Evolutionary conservation across 2,113 vertebrate species (phyloP).

Genomic region (western clawed frog (Xenopus tropicalis)): DNA sequence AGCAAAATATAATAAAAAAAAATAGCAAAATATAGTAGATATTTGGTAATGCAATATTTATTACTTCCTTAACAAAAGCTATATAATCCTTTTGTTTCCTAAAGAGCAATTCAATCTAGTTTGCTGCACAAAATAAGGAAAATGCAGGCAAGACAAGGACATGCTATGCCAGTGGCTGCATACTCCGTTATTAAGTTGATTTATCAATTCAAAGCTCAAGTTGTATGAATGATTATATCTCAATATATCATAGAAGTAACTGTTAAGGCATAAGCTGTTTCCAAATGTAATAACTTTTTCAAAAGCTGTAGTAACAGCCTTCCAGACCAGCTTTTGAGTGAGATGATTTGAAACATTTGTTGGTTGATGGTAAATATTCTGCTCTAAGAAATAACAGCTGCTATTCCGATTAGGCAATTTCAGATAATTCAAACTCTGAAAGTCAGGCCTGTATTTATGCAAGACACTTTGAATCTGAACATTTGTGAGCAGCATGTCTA

Average conservation of each 20-base stretch:
- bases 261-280: slow-evolving; percentile 27
- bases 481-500: no score
- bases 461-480: not conserved
- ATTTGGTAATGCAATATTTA: slow-evolving; percentile 2
- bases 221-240: slow-evolving; percentile 34
- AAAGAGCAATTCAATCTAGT: slow-evolving; percentile 5
- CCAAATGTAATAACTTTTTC: slow-evolving; percentile 30
- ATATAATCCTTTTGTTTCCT: slow-evolving; percentile 3
- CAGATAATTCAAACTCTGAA: slow-evolving; percentile 24
- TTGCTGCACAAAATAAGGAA: slow-evolving; percentile 15
- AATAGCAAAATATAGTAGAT: not conserved
- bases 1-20: not conserved
- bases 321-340: slow-evolving; percentile 23
- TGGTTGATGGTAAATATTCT: slow-evolving; percentile 24
- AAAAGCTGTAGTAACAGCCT: not conserved
- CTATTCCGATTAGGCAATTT: slow-evolving; percentile 20
- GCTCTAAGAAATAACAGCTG: slow-evolving; percentile 5
- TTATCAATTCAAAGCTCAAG: slow-evolving; percentile 31
- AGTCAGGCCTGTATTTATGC: slow-evolving; percentile 7
- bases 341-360: slow-evolving; percentile 21
- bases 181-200: slow-evolving; percentile 32
- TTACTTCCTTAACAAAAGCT: not conserved
- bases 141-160: slow-evolving; percentile 29
- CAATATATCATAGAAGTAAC: slow-evolving; percentile 22
- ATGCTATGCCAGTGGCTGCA: slow-evolving; percentile 29